Base-by-base conservation (phyloP, 2,888 invertebrate species). In the Pollenia labialis region DNA sequence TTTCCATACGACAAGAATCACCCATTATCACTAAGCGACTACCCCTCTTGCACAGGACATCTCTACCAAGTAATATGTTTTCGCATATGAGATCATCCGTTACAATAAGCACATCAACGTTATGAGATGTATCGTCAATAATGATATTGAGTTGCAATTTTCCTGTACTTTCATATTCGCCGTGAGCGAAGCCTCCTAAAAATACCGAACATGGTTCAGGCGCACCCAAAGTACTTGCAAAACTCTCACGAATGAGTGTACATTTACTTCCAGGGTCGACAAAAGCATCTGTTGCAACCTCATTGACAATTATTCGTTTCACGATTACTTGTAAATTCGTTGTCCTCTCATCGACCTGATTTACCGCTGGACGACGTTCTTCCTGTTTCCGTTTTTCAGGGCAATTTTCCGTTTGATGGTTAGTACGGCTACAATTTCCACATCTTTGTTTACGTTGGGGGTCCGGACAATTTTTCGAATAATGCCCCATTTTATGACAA, bases 371-470 rank as follows among this genome's bases (percentile, higher is more conserved):
- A 0, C 16, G 6, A 16, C 16, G 52, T 12, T 12, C 3, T 4
- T 11, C 1, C 9, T 6, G 46, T 46, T 46, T 46, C 6, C 1
- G 12, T 46, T 52, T 52, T 16, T 16, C 16, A 12, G 60, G 60
- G n/a, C 60, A 60, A n/a, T 40, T 32, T 8, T 40, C 40, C 12
- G 42, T 60, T 40, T 71, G 52, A 82, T 71, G 23, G 56, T 10
- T 64, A 1, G 64, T 64, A 16, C 18, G 10, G 6, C 11, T 46
- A n/a, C 46, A 64, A 6, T 11, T 40, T 23, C 12, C 7, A 74
- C 60, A 16, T 75, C 68, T 58, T 85, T 64, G 16, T 82, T 48
- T 64, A 58, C 74, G 12, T 77, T 60, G 11, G 54, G 50, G 6
- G 4, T 52, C 52, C 4, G 52, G 12, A 52, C n/a, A 52, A 16